Percentiles rank a stretch among this genome's conserved stretches.
phyloP scores from a whole-genome alignment of 2,113 vertebrate genomes.

The Chaenogobius annularis region DNA sequence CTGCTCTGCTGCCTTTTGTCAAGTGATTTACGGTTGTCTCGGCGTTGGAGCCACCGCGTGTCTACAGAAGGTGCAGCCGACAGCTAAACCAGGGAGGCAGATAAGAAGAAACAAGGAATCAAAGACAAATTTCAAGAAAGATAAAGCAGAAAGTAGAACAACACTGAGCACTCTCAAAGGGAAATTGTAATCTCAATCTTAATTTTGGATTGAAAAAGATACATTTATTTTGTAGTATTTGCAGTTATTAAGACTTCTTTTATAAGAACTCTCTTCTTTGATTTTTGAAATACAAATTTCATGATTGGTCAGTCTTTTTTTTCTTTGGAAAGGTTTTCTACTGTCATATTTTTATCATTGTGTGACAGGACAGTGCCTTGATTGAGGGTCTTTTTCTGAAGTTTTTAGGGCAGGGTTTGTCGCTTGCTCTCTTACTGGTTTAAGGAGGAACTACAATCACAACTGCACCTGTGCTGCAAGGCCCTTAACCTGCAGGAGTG shows the following conservation, averaged over 20 bases:
- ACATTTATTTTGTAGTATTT: too few species aligned
- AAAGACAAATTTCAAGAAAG: conserved; percentile 23
- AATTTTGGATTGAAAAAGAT: background rate
- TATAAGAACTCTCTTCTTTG: background rate
- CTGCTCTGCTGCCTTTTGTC: conserved; percentile 32
- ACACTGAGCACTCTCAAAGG: background rate
- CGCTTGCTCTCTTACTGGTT: too few species aligned
- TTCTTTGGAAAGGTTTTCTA: too few species aligned
- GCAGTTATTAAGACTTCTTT: background rate
- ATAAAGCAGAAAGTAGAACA: conserved; percentile 12
- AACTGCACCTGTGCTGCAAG: too few species aligned
- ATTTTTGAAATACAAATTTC: background rate
- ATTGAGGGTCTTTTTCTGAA: too few species aligned
- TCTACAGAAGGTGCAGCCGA: conserved; percentile 23
- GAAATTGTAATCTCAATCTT: conserved; percentile 5
- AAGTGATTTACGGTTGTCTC: conserved; percentile 57
- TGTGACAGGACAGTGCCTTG: too few species aligned
- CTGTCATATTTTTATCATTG: too few species aligned
- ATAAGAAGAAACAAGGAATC: conserved; percentile 24
- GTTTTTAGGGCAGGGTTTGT: too few species aligned
- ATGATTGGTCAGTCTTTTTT: too few species aligned
- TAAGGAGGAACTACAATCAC: too few species aligned
- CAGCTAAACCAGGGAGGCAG: conserved; percentile 28
- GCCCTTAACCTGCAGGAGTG: too few species aligned
- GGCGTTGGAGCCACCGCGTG: conserved; percentile 13